A percentile compares a stretch with the other conserved stretches of the same genome.
Evolutionary conservation across 1,140 invertebrate species (phyloP).

Genomic region (Drosophila nikananu): DNA sequence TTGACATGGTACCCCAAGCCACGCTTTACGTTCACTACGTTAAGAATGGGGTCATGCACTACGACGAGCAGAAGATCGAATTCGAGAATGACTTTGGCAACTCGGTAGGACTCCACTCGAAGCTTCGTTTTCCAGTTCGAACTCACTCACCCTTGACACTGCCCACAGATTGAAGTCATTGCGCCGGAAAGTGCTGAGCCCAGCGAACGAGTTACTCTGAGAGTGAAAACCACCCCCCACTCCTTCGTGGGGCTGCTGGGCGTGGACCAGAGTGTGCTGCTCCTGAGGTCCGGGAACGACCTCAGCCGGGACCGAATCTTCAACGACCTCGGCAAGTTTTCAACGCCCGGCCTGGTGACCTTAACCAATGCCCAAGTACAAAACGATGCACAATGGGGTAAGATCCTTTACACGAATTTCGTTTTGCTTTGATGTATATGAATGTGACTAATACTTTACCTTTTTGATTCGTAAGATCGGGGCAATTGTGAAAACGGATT

Average conservation of each 20-base stretch:
- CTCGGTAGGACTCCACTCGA: slow-evolving; percentile 88
- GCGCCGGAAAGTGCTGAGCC: slow-evolving; percentile 87
- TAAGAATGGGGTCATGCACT: slow-evolving; percentile 90
- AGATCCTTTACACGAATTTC: neutral
- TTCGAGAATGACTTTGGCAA: slow-evolving; percentile 92
- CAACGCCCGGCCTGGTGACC: slow-evolving; percentile 67
- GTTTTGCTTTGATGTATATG: neutral
- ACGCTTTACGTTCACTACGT: slow-evolving; percentile 92
- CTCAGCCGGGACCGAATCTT: slow-evolving; percentile 84
- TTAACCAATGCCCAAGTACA: slow-evolving; percentile 75
- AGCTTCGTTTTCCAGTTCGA: slow-evolving; percentile 85
- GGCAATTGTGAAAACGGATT: neutral
- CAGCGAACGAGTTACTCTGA: slow-evolving; percentile 90
- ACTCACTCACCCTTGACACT: slow-evolving; percentile 66
- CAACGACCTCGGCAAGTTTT: slow-evolving; percentile 70
- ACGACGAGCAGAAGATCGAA: slow-evolving; percentile 91
- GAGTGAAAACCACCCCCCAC: slow-evolving; percentile 91
- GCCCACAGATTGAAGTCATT: slow-evolving; percentile 64
- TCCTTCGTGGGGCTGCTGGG: slow-evolving; percentile 94
- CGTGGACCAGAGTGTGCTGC: slow-evolving; percentile 94
- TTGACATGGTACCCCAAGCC: slow-evolving; percentile 93
- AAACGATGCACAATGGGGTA: slow-evolving; percentile 28
- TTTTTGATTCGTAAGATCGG: neutral
- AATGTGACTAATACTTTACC: neutral
- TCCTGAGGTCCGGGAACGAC: slow-evolving; percentile 89